Evolutionary conservation across 2,888 invertebrate species (phyloP), one percentile per base, ranked within the genome.

Genomic region (Synergus gifuensis): DNA sequence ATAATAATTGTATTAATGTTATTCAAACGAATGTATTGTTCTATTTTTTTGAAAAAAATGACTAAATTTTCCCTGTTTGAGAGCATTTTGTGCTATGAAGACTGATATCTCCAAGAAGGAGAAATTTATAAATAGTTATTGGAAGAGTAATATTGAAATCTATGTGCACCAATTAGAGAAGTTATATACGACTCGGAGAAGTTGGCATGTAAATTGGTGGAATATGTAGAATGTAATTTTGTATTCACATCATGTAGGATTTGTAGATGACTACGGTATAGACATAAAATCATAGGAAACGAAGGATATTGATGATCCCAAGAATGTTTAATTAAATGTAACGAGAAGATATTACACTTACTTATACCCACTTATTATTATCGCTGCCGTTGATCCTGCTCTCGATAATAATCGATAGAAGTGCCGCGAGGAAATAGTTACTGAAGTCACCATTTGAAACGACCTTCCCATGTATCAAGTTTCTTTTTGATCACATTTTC

Each of bases 241-340:
- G 36, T 69, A 49, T 69, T 54, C 69, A 73, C 4, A 54, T n/a
- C n/a, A 28, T 36, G 16, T 60, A 0, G 11, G 18, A 60, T 60
- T 60, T 18, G 60, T 11, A 60, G 60, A 9, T 4, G 9, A 46
- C 18, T 67, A n/a, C 36, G 28, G 46, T 49, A n/a, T n/a, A 36
- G 73, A 54, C 73, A 49, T 73, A 54, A 73, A 40, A 54, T 28
- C 11, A 5, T 73, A 73, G 73, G 73, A 73, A 54, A 73, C 36
- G 73, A 73, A 73, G 73, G 54, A 54, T 73, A 54, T 73, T 54
- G 54, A 73, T 54, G 54, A 36, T 73, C 8, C 18, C 73, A 73
- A 54, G 54, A 54, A 73, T 73, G 18, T 73, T 73, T 54, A 73
- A 73, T 73, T 73, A 73, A 73, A 73, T 73, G 54, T 54, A 73